Evolutionary conservation across 2,888 invertebrate species (phyloP), one percentile per base, ranked within the genome.

Genomic region (Ditula angustiorana): DNA sequence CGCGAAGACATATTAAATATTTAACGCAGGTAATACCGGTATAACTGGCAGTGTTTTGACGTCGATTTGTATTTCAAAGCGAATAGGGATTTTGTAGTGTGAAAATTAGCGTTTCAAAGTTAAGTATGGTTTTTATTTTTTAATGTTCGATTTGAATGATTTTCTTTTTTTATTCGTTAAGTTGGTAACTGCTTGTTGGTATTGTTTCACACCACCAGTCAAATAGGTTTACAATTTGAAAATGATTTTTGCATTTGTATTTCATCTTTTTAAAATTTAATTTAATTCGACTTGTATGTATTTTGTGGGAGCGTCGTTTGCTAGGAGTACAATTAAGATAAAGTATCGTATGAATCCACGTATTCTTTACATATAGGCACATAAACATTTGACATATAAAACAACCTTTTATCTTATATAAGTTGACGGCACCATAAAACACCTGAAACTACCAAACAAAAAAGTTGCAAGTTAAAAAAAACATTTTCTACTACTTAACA

Each of bases 41-140:
- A 71, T 69, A 68, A 68, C 70, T 69, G 74, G 71, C 72, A 67
- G 61, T 79, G 75, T 80, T 80, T 77, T 79, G 80, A 79, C 78
- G 76, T 76, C 56, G 26, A 44, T 57, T 63, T 52, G 68, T 76
- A 66, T 71, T 77, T 71, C 70, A 63, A 74, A 71, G 5, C 26
- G 35, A 61, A 61, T 46, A 41, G 56, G 68, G 62, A 65, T 62
- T 53, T 61, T 23, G 23, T 59, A 5, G 52, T 64, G 64, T 64
- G 52, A 64, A 58, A 58, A 64, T 24, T 53, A 47, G 44, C 35
- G 46, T 35, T 61, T 26, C 21, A 19, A 37, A 35, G 26, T 21
- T 55, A 56, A 56, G 41, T 28, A 41, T 0, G 2, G n/a, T 16
- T 46, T 57, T 33, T 47, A 16, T 46, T 16, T n/a, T 35, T 53